Conservation (phyloP, 2,113 vertebrate species). For the Myotis davidii region DNA sequence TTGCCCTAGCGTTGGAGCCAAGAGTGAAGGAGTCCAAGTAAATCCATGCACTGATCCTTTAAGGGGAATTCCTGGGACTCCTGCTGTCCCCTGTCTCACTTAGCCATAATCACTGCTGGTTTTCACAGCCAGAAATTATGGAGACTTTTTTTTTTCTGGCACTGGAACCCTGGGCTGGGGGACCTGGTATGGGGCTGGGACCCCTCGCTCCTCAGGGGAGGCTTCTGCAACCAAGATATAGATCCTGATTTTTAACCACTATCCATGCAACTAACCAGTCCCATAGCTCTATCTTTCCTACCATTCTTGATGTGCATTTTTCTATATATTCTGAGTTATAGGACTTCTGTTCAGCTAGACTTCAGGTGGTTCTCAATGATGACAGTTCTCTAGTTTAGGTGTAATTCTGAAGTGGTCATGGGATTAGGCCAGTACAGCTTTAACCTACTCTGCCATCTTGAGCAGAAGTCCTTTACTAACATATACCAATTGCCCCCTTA, state of each 20-base stretch:
- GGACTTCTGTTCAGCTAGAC: neutral
- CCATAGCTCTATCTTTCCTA: neutral
- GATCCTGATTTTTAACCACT: neutral
- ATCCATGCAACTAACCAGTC: neutral
- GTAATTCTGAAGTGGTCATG: neutral
- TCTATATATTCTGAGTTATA: neutral
- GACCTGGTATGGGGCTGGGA: neutral
- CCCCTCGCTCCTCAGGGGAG: neutral
- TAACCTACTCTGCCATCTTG: neutral
- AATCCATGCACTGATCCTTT: neutral
- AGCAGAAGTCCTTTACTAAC: neutral
- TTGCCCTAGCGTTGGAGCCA: neutral
- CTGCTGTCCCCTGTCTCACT: neutral
- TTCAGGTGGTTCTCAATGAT: neutral
- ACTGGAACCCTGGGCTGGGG: neutral
- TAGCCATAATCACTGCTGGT: neutral
- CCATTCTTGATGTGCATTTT: neutral
- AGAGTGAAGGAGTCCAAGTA: neutral
- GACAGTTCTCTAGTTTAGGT: neutral
- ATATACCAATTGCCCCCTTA: conserved; percentile 15
- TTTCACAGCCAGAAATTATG: neutral
- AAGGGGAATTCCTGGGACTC: neutral
- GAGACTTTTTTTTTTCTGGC: neutral
- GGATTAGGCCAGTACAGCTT: neutral
- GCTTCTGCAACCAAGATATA: neutral